Evolutionary conservation across 2,113 vertebrate species (phyloP), one percentile per base, ranked within the genome.

Genomic region (Salminus brasiliensis): DNA sequence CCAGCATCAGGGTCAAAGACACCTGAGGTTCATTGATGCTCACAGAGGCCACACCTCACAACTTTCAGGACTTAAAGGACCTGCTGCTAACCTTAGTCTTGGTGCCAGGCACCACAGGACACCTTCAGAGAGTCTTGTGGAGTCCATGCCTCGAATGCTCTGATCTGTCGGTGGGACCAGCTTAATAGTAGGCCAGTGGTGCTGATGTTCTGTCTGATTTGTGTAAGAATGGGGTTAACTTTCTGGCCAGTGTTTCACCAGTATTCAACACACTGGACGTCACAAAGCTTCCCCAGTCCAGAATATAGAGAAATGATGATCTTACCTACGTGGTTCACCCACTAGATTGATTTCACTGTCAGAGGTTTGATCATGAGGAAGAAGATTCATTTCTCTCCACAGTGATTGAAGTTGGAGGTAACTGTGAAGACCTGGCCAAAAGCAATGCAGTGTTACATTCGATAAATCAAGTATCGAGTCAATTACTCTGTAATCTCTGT

Each of bases 401-500:
- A 59, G 49, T 62, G 15, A 66, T 59, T 27, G 59, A 72, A 76
- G 62, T 30, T 76, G 73, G 43, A 76, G 55, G 39, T 27, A 76
- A 83, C 39, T 69, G 7, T 16, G 36, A 67, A 49, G 76, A 72
- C 81, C 81, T 62, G 74, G 74, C 88, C 86, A 87, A 82, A 68
- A 32, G 67, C 73, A 75, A 72, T 78, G 68, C 49, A 47, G 66
- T 74, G 77, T 78, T 74, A 49, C 70, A 41, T 55, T 59, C 49
- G 57, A 76, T 84, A 74, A 84, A 84, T 80, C 55, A 82, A 78
- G 59, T 70, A 67, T 75, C 53, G 59, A 69, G 53, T 77, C 67
- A 74, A 80, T 84, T 77, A 80, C 39, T 47, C 62, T 18, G 27
- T 82, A 80, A 86, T 82, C 71, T 81, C 74, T 72, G 49, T 86